Conservation (phyloP, 2,888 invertebrate genomes). For the Asteroscopus sphinx region DNA sequence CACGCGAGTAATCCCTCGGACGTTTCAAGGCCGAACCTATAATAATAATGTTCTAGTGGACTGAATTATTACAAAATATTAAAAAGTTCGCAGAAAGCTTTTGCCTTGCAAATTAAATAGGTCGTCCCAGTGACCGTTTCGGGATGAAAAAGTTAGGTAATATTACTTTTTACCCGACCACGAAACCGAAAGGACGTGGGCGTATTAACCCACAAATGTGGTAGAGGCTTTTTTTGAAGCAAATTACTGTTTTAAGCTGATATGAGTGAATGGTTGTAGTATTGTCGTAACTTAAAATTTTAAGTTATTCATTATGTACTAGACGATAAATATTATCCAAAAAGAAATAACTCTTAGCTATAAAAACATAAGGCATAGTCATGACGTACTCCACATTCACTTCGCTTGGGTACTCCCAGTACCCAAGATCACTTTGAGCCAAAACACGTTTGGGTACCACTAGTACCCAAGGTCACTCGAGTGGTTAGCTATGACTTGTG, state of each 20-base stretch:
- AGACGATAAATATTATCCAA: no score
- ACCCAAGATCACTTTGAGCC: no score
- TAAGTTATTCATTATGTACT: no score
- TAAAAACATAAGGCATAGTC: no score
- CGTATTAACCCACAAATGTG: neutral
- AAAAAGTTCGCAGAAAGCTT: constrained; percentile 32
- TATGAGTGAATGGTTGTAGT: no score
- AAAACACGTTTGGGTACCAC: no score
- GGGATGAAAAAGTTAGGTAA: constrained; percentile 35
- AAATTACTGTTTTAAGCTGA: neutral
- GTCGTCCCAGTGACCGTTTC: constrained; percentile 13
- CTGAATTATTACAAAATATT: constrained; percentile 45
- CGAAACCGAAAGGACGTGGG: constrained; percentile 5
- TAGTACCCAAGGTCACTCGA: no score
- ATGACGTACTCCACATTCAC: no score
- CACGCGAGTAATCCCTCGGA: constrained; percentile 15
- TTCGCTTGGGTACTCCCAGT: no score
- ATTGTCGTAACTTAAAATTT: no score
- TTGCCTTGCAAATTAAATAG: constrained; percentile 27
- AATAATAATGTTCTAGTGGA: constrained; percentile 27
- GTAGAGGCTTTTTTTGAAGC: neutral
- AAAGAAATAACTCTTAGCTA: no score
- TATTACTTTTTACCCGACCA: constrained; percentile 25
- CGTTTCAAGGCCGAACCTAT: constrained; percentile 16
- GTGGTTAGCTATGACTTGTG: no score